These are phyloP conservation scores for Seriola quinqueradiata DNA, from an alignment of 2,113 vertebrate species.

Conservation along the genomic window DNA sequence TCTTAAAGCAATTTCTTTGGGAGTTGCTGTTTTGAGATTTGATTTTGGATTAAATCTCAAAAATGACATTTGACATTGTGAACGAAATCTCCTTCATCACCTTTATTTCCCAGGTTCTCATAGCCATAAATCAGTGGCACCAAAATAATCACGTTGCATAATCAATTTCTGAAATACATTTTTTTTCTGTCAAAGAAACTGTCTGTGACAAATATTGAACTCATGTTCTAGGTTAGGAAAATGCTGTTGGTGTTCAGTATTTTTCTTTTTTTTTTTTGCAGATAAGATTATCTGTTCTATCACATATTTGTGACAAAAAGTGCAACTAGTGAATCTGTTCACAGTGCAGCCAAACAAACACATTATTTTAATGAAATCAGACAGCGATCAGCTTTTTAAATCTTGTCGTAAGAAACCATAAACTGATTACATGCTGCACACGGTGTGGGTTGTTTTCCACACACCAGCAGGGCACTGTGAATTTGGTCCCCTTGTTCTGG, in stretches of 20 bases:
- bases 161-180: slow-evolving; percentile 7
- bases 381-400: background rate
- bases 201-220: background rate
- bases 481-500: background rate
- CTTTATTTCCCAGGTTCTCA: background rate
- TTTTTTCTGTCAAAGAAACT: slow-evolving; percentile 14
- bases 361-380: background rate
- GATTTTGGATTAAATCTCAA: slow-evolving; percentile 14
- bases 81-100: background rate
- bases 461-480: background rate
- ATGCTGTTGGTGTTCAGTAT: background rate
- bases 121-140: slow-evolving; percentile 20
- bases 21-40: slow-evolving; percentile 20
- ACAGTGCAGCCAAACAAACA: background rate
- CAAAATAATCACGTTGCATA: background rate
- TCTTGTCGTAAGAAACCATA: background rate
- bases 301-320: no score
- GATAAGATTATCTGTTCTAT: background rate
- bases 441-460: background rate
- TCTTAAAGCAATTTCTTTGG: slow-evolving; percentile 22
- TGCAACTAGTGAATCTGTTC: background rate
- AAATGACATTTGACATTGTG: slow-evolving; percentile 2
- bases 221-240: background rate
- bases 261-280: background rate
- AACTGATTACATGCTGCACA: background rate